These are phyloP conservation scores for Odontamblyopus lacepedii DNA, from an alignment of 2,797 vertebrate species.

Conservation along the genomic window DNA sequence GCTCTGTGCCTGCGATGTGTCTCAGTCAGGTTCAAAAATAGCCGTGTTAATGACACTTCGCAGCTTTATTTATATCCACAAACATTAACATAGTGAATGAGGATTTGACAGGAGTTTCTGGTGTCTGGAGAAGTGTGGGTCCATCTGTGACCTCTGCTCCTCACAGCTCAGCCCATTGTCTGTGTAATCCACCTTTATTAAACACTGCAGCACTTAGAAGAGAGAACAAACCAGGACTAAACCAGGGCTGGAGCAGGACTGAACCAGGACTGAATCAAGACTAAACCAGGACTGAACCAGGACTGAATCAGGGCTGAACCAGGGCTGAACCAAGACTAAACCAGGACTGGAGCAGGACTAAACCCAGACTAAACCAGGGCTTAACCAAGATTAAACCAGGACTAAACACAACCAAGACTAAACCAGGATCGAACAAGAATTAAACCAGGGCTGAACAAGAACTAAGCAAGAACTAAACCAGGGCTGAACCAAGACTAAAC, in stretches of 20 bases:
- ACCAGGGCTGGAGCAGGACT: too few species aligned
- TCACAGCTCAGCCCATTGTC: slow-evolving; percentile 68
- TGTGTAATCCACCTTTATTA: slow-evolving; percentile 69
- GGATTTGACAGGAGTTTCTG: background rate
- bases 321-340: background rate
- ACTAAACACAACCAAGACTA: background rate
- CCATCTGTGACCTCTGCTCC: slow-evolving; percentile 62
- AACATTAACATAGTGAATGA: background rate
- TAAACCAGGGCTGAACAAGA: too few species aligned
- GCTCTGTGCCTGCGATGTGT: background rate
- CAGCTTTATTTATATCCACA: slow-evolving; percentile 2
- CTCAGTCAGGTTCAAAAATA: background rate
- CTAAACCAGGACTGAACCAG: too few species aligned
- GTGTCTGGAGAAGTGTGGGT: slow-evolving; percentile 55
- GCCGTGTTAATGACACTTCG: background rate
- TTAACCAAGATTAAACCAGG: slow-evolving; percentile 16
- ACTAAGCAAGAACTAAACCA: too few species aligned
- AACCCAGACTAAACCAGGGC: too few species aligned
- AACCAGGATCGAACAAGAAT: too few species aligned
- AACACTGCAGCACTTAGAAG: slow-evolving; percentile 31
- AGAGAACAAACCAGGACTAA: slow-evolving; percentile 35
- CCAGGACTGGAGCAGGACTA: slow-evolving; percentile 9
- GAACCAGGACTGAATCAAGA: too few species aligned
- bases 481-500: too few species aligned
- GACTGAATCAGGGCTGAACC: too few species aligned